phyloP scores from a whole-genome alignment of 1,140 invertebrate genomes.

The Onthophagus taurus region DNA sequence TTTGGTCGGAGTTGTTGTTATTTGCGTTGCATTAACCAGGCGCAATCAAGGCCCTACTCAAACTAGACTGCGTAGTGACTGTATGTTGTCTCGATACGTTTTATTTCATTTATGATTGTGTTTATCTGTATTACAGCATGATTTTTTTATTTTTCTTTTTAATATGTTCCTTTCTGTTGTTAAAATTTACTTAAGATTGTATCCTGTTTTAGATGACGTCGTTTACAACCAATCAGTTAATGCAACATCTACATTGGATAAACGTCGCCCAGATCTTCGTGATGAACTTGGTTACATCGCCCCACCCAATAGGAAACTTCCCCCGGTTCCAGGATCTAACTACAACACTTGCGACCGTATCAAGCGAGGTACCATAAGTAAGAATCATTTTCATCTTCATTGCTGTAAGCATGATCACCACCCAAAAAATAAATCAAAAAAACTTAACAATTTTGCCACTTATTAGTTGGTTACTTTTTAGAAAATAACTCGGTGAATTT shows the following conservation, averaged over 20 bases:
- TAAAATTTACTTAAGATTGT: not conserved
- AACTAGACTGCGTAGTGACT: slow-evolving; percentile 68
- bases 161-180: not conserved
- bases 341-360: slow-evolving; percentile 89
- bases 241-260: slow-evolving; percentile 69
- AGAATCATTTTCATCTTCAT: slow-evolving; percentile 40
- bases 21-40: slow-evolving; percentile 74
- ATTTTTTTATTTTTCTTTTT: not conserved
- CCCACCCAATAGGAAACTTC: slow-evolving; percentile 81
- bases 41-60: slow-evolving; percentile 62
- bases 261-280: slow-evolving; percentile 69
- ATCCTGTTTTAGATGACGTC: slow-evolving; percentile 70
- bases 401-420: not conserved
- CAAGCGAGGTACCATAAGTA: slow-evolving; percentile 86
- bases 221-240: slow-evolving; percentile 76
- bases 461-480: no score
- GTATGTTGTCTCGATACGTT: slow-evolving; percentile 30
- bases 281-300: slow-evolving; percentile 88
- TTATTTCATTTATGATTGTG: no score
- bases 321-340: slow-evolving; percentile 82
- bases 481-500: no score
- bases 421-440: no score
- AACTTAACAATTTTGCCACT: not conserved
- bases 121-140: no score
- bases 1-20: slow-evolving; percentile 78